Evolutionary conservation across 2,888 invertebrate genomes (phyloP), one percentile per base, ranked within the genome.

Genomic region (Drosophila borborema): DNA sequence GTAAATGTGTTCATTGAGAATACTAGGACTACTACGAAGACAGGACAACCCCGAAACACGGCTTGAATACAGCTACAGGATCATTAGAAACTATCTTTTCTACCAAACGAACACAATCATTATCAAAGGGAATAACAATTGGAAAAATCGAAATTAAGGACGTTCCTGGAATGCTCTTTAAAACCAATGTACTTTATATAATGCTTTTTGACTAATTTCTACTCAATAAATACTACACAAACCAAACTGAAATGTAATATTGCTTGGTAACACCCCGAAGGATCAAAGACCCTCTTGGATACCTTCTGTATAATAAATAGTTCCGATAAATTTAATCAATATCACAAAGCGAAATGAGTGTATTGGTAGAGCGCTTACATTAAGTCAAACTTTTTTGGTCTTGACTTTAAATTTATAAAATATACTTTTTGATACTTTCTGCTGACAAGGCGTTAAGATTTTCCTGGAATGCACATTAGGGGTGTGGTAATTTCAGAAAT

Each of bases 181-280:
- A 41, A n/a, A 10, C n/a, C 28, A 12, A 41, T 41, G n/a, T 41
- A 28, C 12, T 41, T 43, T 14, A 14, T 43, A 14, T 43, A 14
- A 18, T 31, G 43, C 7, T 12, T 45, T 58, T 45, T 58, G 43
- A 43, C 31, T 16, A 16, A 58, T 20, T 31, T 2, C 43, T 18
- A 20, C 56, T 45, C 41, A 58, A 45, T 58, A 58, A 58, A 58
- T 45, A 20, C 43, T 34, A 20, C 18, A 18, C 41, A 41, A 34
- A 45, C 14, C 12, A 18, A 56, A 31, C 18, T 7, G 2, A 10
- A 38, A 23, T 38, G 16, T 36, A 9, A 4, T 53, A 36, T 20
- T 36, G 18, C 18, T 16, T 53, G 20, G 20, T 20, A 36, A 53
- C 14, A 20, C 28, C 20, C 4, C 8, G 8, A 10, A 18, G 49